Evolutionary conservation across 2,113 vertebrate genomes (phyloP).

Genomic region (Pituophis catenifer): DNA sequence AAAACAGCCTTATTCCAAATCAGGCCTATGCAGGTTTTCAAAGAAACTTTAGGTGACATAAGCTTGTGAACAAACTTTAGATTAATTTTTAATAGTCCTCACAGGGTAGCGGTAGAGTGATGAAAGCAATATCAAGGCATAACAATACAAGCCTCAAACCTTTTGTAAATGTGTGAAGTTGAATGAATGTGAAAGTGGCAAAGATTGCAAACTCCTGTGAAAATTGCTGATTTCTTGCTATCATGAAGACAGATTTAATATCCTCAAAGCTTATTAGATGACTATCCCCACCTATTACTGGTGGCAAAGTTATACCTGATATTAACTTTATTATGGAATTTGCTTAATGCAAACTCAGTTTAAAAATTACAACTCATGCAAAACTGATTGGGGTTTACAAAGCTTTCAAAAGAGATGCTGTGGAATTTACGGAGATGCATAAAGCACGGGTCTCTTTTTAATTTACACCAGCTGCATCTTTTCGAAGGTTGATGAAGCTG

Average conservation of each 20-base stretch:
- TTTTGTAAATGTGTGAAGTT: background rate
- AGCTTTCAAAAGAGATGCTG: background rate
- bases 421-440: background rate
- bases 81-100: background rate
- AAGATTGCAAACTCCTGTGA: background rate
- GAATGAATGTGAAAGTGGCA: background rate
- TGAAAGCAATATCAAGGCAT: background rate
- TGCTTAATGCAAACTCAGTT: background rate
- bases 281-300: background rate
- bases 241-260: background rate
- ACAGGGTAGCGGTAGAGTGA: background rate
- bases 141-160: background rate
- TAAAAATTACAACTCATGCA: background rate
- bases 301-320: background rate
- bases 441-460: background rate
- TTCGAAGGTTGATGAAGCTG: background rate
- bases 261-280: background rate
- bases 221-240: background rate
- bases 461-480: background rate
- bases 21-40: background rate
- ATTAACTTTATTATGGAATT: background rate
- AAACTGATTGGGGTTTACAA: background rate
- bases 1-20: background rate
- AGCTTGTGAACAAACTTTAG: background rate
- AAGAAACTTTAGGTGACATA: background rate